phyloP scores from a whole-genome alignment of 2,888 invertebrate species.

The Odontomyia ornata region DNA sequence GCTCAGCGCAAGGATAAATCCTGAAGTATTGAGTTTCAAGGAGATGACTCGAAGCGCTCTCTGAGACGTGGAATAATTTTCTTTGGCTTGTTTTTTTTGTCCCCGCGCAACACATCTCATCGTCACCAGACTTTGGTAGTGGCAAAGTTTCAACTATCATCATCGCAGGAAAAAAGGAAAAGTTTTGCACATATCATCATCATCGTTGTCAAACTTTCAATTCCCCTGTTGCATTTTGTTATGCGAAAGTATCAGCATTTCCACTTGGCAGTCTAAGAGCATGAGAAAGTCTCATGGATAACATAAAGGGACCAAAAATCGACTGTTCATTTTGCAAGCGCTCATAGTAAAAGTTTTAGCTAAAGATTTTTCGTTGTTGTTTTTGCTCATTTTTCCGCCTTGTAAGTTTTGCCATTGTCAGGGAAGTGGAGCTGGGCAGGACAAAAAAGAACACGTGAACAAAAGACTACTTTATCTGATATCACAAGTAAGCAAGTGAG shows the following conservation, averaged over 20 bases:
- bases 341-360: not conserved
- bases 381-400: not conserved
- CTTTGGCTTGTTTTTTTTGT: too few relatives aligned
- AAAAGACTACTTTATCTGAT: constrained; percentile 36
- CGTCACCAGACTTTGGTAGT: not conserved
- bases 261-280: not conserved
- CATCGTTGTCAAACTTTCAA: constrained; percentile 26
- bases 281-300: not conserved
- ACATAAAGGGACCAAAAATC: not conserved
- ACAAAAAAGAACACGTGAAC: not conserved
- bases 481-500: too few relatives aligned
- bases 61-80: too few relatives aligned
- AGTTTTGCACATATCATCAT: constrained; percentile 36
- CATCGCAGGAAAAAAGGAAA: constrained; percentile 6
- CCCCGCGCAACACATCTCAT: too few relatives aligned
- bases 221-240: constrained; percentile 37
- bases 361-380: not conserved
- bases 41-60: too few relatives aligned
- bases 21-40: too few relatives aligned
- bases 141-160: constrained; percentile 26
- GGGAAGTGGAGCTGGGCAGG: not conserved
- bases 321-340: not conserved
- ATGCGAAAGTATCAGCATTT: not conserved
- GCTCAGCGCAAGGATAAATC: too few relatives aligned
- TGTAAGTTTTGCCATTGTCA: not conserved